phyloP scores from a whole-genome alignment of 2,888 invertebrate genomes.

The Antheraea assamensis region DNA sequence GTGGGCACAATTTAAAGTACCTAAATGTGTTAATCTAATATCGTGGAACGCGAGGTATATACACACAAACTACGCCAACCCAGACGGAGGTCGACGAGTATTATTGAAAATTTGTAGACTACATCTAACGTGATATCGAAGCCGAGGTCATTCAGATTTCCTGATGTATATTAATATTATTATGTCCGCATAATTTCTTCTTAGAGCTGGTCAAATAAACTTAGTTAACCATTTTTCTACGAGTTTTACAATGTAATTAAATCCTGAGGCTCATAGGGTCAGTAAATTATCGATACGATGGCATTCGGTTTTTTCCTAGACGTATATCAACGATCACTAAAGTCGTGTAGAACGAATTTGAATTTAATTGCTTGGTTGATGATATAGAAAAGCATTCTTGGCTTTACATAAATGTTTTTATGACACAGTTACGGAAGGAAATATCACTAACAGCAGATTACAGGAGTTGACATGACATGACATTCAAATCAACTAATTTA shows the following conservation, averaged over 20 bases:
- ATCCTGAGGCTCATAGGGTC: not conserved
- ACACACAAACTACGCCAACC: not conserved
- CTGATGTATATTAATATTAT: not conserved
- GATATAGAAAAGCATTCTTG: too few relatives aligned
- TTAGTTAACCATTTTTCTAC: not conserved
- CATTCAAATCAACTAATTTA: not conserved
- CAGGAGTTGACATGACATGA: not conserved
- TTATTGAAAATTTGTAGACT: constrained; percentile 7
- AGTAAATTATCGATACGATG: not conserved
- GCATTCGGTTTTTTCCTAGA: not conserved
- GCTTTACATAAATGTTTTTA: too few relatives aligned
- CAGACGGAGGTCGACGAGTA: not conserved
- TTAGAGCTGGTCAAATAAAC: not conserved
- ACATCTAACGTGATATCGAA: not conserved
- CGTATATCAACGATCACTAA: too few relatives aligned
- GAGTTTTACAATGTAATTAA: not conserved
- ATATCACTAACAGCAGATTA: too few relatives aligned
- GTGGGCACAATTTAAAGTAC: not conserved
- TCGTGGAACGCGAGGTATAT: too few relatives aligned
- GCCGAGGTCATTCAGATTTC: not conserved
- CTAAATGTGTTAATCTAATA: not conserved
- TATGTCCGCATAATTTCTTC: not conserved
- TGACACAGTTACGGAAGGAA: too few relatives aligned
- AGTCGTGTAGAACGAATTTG: too few relatives aligned
- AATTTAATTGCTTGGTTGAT: too few relatives aligned